Evolutionary conservation across 2,888 invertebrate genomes (phyloP).

Genomic region (Onchidella celtica): DNA sequence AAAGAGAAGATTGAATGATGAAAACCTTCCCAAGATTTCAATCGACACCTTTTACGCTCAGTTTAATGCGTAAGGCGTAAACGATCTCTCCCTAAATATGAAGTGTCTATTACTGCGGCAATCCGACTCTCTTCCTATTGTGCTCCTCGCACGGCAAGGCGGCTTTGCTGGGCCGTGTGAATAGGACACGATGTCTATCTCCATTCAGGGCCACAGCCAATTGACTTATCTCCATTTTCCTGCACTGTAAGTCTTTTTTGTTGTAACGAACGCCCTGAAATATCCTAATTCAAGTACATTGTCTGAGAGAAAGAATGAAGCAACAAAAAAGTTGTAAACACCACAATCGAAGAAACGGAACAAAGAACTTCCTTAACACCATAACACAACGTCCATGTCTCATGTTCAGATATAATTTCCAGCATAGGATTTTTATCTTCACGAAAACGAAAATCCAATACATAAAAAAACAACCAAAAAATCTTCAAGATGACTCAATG

Average conservation of each 20-base stretch:
- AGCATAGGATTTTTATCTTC: no score
- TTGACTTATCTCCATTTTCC: conserved; percentile 7
- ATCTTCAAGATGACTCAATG: neutral
- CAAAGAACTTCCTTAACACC: no score
- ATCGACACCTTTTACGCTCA: neutral
- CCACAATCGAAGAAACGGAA: no score
- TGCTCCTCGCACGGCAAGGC: neutral
- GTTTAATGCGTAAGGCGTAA: neutral
- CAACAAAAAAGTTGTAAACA: no score
- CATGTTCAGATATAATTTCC: no score
- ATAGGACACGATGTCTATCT: neutral
- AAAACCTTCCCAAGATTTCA: neutral
- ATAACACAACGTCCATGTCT: no score
- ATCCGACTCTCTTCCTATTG: neutral
- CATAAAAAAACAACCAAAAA: no score
- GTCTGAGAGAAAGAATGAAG: no score
- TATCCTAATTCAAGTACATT: no score
- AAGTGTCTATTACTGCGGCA: neutral
- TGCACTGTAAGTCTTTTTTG: no score
- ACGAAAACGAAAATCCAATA: neutral
- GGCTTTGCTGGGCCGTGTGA: conserved; percentile 9
- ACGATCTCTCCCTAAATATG: neutral
- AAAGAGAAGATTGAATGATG: no score
- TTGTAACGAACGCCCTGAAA: no score
- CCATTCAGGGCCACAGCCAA: neutral